A percentile compares a stretch with the other conserved stretches of the same genome.
phyloP scores from a whole-genome alignment of 2,797 vertebrate genomes.

The Poecile montanus region DNA sequence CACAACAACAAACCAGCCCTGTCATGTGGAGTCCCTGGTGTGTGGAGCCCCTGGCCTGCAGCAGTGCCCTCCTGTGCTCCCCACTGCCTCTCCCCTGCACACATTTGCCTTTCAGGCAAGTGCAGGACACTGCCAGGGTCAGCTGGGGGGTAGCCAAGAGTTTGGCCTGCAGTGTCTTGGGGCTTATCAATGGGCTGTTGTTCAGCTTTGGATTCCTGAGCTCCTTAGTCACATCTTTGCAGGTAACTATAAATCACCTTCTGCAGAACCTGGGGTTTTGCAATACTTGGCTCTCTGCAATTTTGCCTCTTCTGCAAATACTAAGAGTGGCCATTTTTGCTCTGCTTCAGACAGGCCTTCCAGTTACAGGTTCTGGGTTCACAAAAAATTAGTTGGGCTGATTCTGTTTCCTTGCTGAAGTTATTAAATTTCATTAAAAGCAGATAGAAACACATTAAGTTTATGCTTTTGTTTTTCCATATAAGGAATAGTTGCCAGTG shows the following conservation, averaged over 20 bases:
- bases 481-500: background rate
- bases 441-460: background rate
- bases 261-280: conserved; percentile 24
- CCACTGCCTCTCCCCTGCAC: background rate
- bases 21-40: background rate
- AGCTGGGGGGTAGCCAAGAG: conserved; percentile 40
- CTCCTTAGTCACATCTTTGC: conserved; percentile 54
- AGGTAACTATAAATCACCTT: conserved; percentile 65
- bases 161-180: conserved; percentile 11
- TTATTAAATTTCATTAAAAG: conserved; percentile 2
- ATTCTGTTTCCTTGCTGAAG: background rate
- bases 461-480: background rate
- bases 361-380: background rate
- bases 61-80: background rate
- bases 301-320: conserved; percentile 42
- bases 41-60: background rate
- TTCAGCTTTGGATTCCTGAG: conserved; percentile 57
- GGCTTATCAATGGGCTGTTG: conserved; percentile 57
- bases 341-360: background rate
- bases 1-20: background rate
- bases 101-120: background rate
- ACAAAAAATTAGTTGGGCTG: background rate
- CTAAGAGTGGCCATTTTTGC: conserved; percentile 26
- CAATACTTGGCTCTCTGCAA: conserved; percentile 36
- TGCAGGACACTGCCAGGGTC: conserved; percentile 41